These are phyloP conservation scores for Drosophila simulans DNA, from an alignment of 1,140 invertebrate species.

Conservation along the genomic window DNA sequence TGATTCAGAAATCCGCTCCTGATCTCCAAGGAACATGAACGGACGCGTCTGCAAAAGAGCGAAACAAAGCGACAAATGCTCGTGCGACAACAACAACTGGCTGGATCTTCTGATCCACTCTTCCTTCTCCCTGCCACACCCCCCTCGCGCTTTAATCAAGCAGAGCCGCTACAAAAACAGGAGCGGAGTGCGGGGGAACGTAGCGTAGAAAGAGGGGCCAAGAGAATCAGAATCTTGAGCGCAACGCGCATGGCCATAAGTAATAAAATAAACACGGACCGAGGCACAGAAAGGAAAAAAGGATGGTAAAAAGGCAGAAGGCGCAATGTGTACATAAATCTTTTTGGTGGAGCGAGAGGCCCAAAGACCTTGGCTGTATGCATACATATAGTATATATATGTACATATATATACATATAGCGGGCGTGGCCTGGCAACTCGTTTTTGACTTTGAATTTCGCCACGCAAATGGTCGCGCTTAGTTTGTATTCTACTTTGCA, in stretches of 20 bases:
- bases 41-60: slow-evolving; percentile 37
- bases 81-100: slow-evolving; percentile 36
- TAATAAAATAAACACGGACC: slow-evolving; percentile 71
- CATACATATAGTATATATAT: slow-evolving; percentile 5
- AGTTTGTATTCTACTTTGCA: slow-evolving; percentile 57
- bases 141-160: slow-evolving; percentile 47
- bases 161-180: slow-evolving; percentile 32
- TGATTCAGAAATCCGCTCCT: slow-evolving; percentile 10
- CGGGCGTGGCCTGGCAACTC: slow-evolving; percentile 57
- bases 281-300: slow-evolving; percentile 54
- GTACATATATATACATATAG: slow-evolving; percentile 26
- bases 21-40: slow-evolving; percentile 14
- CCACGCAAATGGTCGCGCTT: slow-evolving; percentile 69
- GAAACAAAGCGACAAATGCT: slow-evolving; percentile 70
- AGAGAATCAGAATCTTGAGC: slow-evolving; percentile 17
- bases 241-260: slow-evolving; percentile 53
- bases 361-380: slow-evolving; percentile 25
- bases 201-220: slow-evolving; percentile 9
- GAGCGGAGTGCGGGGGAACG: background rate
- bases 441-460: slow-evolving; percentile 74
- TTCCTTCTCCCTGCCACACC: slow-evolving; percentile 14
- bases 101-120: background rate
- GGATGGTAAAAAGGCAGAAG: slow-evolving; percentile 51
- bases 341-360: slow-evolving; percentile 26
- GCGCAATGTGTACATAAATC: slow-evolving; percentile 61